Percentiles rank a stretch among this genome's conserved stretches.
These are phyloP conservation scores for Fistularia tabacaria DNA, from an alignment of 2,797 vertebrate genomes.

Conservation along the genomic window DNA sequence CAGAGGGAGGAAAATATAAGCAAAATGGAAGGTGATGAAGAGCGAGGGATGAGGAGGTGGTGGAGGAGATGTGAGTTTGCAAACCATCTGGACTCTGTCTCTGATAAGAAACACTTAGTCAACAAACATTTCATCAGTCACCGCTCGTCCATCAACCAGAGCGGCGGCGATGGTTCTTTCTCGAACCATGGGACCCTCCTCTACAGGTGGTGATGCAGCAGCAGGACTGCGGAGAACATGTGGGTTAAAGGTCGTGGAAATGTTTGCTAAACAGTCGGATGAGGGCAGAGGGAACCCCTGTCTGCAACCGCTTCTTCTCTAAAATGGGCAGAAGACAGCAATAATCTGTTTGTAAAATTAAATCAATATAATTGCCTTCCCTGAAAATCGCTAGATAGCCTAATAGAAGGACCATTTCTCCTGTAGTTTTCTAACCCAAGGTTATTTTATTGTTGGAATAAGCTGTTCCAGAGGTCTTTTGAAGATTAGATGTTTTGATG, in stretches of 20 bases:
- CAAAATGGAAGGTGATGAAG: not conserved
- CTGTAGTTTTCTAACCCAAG: too few relatives aligned
- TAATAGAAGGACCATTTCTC: too few relatives aligned
- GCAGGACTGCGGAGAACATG: not conserved
- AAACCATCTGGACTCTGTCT: conserved; percentile 61
- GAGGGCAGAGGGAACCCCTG: too few relatives aligned
- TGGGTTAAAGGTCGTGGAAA: conserved; percentile 13
- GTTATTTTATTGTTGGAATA: not conserved
- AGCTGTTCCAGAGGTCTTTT: not conserved
- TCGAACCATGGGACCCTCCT: not conserved
- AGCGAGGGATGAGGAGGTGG: conserved; percentile 5
- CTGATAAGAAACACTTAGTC: conserved; percentile 66
- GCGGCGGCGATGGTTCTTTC: not conserved
- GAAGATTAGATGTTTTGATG: not conserved
- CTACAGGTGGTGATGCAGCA: conserved; percentile 10
- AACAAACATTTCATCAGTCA: conserved; percentile 57
- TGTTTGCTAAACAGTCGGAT: not conserved
- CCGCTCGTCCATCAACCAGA: conserved; percentile 15
- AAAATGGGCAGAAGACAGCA: too few relatives aligned
- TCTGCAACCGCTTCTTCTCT: too few relatives aligned
- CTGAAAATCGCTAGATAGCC: too few relatives aligned
- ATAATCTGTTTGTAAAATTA: too few relatives aligned
- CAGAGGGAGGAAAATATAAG: not conserved
- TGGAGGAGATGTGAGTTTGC: conserved; percentile 39
- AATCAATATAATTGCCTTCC: too few relatives aligned